phyloP scores from a whole-genome alignment of 2,797 vertebrate species.

The Apodemus agrarius region DNA sequence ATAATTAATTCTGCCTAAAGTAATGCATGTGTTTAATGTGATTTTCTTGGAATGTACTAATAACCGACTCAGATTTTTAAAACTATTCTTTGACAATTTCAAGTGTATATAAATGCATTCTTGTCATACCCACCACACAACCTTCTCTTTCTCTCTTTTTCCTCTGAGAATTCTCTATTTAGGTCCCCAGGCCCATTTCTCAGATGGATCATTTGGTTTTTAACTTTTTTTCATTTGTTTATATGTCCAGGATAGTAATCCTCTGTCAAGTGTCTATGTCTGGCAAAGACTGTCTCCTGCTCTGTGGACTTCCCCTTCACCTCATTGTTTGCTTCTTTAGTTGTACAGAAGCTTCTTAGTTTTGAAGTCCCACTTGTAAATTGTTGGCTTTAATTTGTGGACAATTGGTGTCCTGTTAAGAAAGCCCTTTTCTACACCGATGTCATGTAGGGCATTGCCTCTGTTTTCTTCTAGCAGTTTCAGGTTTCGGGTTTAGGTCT shows the following conservation, averaged over 20 bases:
- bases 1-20: slow-evolving; percentile 19
- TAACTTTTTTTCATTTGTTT: not conserved
- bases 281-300: not conserved
- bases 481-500: too few species aligned
- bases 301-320: not conserved
- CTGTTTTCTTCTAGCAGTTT: too few species aligned
- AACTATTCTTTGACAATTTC: not conserved
- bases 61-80: not conserved
- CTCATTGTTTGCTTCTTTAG: not conserved
- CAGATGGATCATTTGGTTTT: not conserved
- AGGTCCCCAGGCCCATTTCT: not conserved
- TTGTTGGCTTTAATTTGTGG: not conserved
- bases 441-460: too few species aligned
- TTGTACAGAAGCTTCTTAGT: not conserved
- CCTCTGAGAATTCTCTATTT: not conserved
- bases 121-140: not conserved
- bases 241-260: not conserved
- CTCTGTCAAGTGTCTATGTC: not conserved
- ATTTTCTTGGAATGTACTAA: not conserved
- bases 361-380: not conserved
- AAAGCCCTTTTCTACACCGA: too few species aligned
- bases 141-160: not conserved
- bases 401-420: too few species aligned
- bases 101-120: not conserved
- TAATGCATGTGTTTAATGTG: not conserved